Conservation (phyloP, 2,113 vertebrate species). For the Dipodomys stephensi region DNA sequence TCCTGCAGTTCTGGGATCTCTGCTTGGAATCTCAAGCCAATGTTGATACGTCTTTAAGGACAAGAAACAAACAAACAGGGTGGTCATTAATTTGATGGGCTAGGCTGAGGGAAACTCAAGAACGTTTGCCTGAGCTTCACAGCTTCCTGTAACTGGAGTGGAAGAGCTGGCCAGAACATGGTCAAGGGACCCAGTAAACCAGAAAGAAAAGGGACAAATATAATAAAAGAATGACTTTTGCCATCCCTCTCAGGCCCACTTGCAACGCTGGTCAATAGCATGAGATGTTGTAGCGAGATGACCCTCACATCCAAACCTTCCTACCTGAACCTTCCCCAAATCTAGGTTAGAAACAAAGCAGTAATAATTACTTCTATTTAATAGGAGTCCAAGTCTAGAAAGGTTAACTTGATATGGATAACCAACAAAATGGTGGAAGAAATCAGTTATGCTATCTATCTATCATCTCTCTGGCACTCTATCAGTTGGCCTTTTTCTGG, state of each 20-base stretch:
- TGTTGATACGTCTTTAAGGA: constrained; percentile 91
- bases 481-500: not conserved
- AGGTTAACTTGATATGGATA: not conserved
- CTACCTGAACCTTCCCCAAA: not conserved
- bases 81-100: constrained; percentile 10
- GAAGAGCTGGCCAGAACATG: not conserved
- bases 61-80: constrained; percentile 63
- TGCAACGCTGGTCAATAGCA: too few species aligned
- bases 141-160: not conserved
- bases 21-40: constrained; percentile 92
- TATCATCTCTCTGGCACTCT: not conserved
- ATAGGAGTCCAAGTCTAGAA: not conserved
- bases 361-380: not conserved
- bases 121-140: not conserved
- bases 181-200: not conserved
- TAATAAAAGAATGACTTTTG: not conserved
- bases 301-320: not conserved
- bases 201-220: not conserved
- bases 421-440: not conserved
- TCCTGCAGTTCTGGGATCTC: constrained; percentile 91
- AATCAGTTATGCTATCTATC: not conserved
- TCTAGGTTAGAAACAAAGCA: not conserved
- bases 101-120: constrained; percentile 37
- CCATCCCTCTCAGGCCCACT: not conserved
- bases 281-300: too few species aligned